phyloP scores from a whole-genome alignment of 2,797 vertebrate genomes.

The Paedocypris micromegethes region DNA sequence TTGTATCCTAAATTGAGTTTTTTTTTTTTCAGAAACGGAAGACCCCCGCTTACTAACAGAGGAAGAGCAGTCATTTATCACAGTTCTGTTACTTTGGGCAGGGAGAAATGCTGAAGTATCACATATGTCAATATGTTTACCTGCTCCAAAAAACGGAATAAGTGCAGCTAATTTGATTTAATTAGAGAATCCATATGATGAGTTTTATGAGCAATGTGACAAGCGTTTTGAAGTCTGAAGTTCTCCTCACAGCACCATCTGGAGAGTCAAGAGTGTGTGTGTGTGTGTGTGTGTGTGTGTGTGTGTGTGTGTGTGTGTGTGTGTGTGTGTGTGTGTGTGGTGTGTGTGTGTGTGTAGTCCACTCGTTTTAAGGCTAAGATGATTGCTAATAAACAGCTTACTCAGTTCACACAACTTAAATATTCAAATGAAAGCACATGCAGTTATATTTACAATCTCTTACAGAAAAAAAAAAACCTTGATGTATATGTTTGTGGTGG shows the following conservation, averaged over 20 bases:
- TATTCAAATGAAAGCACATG: constrained; percentile 13
- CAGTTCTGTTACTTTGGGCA: constrained; percentile 33
- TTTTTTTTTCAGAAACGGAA: no score
- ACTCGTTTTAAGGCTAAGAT: constrained; percentile 20
- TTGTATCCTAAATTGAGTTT: no score
- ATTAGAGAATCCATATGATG: constrained; percentile 37
- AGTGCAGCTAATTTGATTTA: constrained; percentile 40
- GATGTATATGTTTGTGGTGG: no score
- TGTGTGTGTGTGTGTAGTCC: neutral
- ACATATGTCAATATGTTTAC: constrained; percentile 35
- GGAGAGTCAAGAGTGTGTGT: constrained; percentile 35
- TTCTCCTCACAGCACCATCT: constrained; percentile 37
- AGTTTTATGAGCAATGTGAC: constrained; percentile 43
- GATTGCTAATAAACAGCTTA: constrained; percentile 24
- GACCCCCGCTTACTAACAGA: no score
- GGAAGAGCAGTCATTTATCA: constrained; percentile 26
- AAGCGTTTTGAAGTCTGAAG: constrained; percentile 34
- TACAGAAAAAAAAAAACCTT: no score
- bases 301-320: constrained; percentile 5
- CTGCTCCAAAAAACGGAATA: neutral
- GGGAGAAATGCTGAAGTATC: constrained; percentile 11
- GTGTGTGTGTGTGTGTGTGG: constrained; percentile 1
- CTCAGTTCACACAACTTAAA: constrained; percentile 31
- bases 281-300: constrained; percentile 1
- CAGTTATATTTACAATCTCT: no score